Percentiles rank a stretch among this genome's conserved stretches.
Conservation (phyloP, 2,113 vertebrate genomes). For the Isichthys henryi region DNA sequence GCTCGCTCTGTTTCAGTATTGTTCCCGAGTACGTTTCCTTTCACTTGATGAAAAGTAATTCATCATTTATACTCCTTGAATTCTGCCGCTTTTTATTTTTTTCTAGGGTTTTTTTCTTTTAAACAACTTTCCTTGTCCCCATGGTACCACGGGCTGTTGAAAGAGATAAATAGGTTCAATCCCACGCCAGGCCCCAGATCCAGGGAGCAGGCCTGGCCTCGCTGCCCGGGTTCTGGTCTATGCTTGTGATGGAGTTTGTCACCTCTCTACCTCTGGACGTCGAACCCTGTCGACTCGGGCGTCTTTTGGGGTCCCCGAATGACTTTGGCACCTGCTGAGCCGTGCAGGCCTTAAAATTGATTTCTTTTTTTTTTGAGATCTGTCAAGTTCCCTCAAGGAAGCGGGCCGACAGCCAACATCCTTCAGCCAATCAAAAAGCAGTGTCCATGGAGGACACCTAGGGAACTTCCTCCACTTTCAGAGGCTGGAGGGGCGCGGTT, state of each 20-base stretch:
- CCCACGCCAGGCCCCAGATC: constrained; percentile 66
- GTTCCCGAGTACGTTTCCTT: constrained; percentile 99
- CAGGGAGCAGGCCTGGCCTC: constrained; percentile 83
- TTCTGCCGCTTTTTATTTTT: constrained; percentile 81
- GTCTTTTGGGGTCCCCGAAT: constrained; percentile 89
- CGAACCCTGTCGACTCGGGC: constrained; percentile 89
- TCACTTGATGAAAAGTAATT: constrained; percentile 99
- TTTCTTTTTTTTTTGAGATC: constrained; percentile 68
- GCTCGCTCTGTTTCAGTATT: constrained; percentile 97
- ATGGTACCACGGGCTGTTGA: constrained; percentile 79
- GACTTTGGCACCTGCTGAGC: constrained; percentile 91
- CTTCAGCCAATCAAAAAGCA: constrained; percentile 69
- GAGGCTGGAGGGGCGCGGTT: constrained; percentile 59
- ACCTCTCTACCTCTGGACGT: constrained; percentile 96
- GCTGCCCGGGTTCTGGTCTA: constrained; percentile 70
- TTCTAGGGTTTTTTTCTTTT: constrained; percentile 59
- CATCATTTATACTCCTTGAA: constrained; percentile 99
- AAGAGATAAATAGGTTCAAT: constrained; percentile 96
- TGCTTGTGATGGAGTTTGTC: constrained; percentile 95
- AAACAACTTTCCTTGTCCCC: constrained; percentile 76
- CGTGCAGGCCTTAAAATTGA: constrained; percentile 93
- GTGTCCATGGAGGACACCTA: constrained; percentile 74
- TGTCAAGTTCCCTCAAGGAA: constrained; percentile 88
- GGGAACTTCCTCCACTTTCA: constrained; percentile 66
- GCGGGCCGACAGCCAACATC: constrained; percentile 72